A percentile compares a stretch with the other conserved stretches of the same genome.
These are phyloP conservation scores for Gonocerus acuteangulatus DNA, from an alignment of 2,888 invertebrate genomes.

Conservation along the genomic window DNA sequence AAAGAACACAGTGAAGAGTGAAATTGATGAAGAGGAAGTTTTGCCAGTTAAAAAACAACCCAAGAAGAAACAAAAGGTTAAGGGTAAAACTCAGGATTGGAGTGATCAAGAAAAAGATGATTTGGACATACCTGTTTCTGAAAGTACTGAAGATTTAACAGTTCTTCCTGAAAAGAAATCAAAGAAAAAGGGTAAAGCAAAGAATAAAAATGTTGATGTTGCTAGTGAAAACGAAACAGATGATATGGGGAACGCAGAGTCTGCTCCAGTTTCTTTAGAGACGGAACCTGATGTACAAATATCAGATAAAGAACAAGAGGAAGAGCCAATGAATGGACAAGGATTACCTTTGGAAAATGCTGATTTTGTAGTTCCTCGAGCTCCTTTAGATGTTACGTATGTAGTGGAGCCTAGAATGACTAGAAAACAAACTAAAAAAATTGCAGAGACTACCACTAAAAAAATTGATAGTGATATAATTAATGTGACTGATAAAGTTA, in stretches of 20 bases:
- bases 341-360: background rate
- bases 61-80: slow-evolving; percentile 50
- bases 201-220: background rate
- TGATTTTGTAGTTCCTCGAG: background rate
- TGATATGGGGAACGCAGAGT: background rate
- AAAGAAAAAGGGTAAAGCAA: slow-evolving; percentile 35
- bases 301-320: background rate
- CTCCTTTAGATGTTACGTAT: slow-evolving; percentile 9
- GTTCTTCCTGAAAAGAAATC: slow-evolving; percentile 16
- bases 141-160: slow-evolving; percentile 28
- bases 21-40: slow-evolving; percentile 31
- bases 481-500: slow-evolving; percentile 16
- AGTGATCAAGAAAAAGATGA: slow-evolving; percentile 49
- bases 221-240: slow-evolving; percentile 15
- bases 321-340: background rate
- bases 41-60: slow-evolving; percentile 35
- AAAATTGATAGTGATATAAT: slow-evolving; percentile 30
- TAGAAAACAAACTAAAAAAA: slow-evolving; percentile 9
- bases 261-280: background rate
- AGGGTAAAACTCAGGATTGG: slow-evolving; percentile 50
- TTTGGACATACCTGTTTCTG: slow-evolving; percentile 32
- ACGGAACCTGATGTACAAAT: background rate
- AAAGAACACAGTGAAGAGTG: slow-evolving; percentile 20
- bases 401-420: slow-evolving; percentile 33
- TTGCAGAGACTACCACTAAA: slow-evolving; percentile 19